Evolutionary conservation across 2,113 vertebrate genomes (phyloP).

Genomic region (Hoplias malabaricus): DNA sequence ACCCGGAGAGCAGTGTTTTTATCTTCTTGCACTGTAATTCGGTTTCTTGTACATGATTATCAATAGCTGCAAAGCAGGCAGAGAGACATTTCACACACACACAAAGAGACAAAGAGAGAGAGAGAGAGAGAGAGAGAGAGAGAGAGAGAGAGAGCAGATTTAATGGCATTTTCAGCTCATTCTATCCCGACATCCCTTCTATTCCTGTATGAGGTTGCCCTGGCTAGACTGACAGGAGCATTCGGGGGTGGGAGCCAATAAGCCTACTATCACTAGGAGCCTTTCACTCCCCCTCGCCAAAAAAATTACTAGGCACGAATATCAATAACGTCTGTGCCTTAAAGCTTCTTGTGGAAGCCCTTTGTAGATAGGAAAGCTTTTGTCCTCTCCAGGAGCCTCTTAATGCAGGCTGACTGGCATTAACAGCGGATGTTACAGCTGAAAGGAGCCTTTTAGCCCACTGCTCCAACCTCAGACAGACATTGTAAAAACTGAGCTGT

Average conservation of each 20-base stretch:
- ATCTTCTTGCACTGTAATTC: slow-evolving; percentile 65
- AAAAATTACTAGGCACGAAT: slow-evolving; percentile 15
- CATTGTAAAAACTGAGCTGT: not conserved
- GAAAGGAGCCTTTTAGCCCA: not conserved
- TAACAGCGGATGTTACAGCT: not conserved
- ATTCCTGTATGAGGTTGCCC: slow-evolving; percentile 59
- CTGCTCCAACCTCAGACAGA: slow-evolving; percentile 4
- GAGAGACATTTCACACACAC: not conserved
- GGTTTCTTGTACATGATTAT: slow-evolving; percentile 64
- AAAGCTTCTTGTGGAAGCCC: slow-evolving; percentile 3
- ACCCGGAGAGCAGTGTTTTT: too few species aligned
- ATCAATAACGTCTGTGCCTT: slow-evolving; percentile 24
- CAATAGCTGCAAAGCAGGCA: slow-evolving; percentile 40
- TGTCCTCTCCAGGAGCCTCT: not conserved
- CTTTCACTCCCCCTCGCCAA: not conserved
- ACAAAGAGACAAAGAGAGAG: not conserved
- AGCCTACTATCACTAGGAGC: slow-evolving; percentile 41
- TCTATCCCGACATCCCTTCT: slow-evolving; percentile 65
- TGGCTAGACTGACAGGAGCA: slow-evolving; percentile 64
- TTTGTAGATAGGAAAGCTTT: slow-evolving; percentile 5
- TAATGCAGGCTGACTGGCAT: slow-evolving; percentile 13
- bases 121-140: not conserved
- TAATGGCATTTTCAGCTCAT: slow-evolving; percentile 70
- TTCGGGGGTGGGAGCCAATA: slow-evolving; percentile 44
- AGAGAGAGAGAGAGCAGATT: slow-evolving; percentile 45